Conservation (phyloP, 1,140 invertebrate species). For the Penaeus vannamei region DNA sequence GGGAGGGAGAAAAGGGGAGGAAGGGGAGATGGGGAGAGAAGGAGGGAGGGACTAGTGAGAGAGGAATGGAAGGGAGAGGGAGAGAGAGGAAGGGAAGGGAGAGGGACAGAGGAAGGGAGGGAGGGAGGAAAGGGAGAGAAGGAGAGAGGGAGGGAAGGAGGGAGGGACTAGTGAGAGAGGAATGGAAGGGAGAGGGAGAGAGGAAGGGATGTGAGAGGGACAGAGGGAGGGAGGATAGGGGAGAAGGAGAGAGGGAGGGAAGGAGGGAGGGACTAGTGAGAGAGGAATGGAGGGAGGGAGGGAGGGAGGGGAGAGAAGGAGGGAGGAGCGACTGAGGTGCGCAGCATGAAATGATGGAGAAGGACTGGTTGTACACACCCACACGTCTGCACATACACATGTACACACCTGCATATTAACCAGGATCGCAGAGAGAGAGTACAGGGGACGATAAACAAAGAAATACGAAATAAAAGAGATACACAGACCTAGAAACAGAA, state of each 20-base stretch:
- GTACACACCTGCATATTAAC: too few relatives aligned
- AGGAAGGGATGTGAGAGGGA: neutral
- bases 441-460: too few relatives aligned
- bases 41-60: neutral
- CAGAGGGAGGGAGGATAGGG: neutral
- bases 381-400: too few relatives aligned
- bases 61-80: neutral
- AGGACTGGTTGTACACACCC: too few relatives aligned
- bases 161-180: neutral
- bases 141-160: neutral
- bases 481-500: too few relatives aligned
- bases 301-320: neutral
- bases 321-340: too few relatives aligned
- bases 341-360: too few relatives aligned
- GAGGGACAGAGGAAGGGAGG: neutral
- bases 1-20: neutral
- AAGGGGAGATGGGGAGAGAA: neutral
- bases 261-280: neutral
- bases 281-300: neutral
- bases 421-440: too few relatives aligned
- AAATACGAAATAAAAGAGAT: too few relatives aligned
- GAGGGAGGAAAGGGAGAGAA: slow-evolving; percentile 3
- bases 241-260: neutral
- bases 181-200: neutral
- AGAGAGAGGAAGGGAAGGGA: neutral